Conservation (phyloP, 1,140 invertebrate genomes). For the Condylostylus longicornis region DNA sequence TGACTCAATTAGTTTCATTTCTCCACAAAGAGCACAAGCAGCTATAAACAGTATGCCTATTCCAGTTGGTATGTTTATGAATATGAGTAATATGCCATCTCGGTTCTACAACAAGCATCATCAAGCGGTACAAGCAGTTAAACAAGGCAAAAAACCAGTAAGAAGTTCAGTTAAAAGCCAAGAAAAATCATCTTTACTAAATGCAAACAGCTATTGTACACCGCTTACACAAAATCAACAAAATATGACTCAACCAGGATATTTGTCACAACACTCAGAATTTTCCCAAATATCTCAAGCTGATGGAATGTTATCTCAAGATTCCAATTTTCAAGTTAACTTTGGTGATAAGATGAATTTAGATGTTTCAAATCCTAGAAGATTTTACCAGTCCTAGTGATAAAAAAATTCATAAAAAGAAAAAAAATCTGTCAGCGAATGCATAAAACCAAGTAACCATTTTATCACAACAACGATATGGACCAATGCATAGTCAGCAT, state of each 20-base stretch:
- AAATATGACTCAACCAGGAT: constrained; percentile 49
- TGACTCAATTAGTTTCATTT: constrained; percentile 88
- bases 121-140: constrained; percentile 36
- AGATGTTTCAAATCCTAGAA: not conserved
- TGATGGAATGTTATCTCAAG: constrained; percentile 86
- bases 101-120: constrained; percentile 70
- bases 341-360: not conserved
- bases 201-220: constrained; percentile 4
- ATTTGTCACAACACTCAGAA: constrained; percentile 65
- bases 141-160: constrained; percentile 12
- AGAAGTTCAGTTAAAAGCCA: not conserved
- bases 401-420: no score
- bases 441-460: no score
- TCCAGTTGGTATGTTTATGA: constrained; percentile 90
- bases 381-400: constrained; percentile 1
- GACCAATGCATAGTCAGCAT: no score
- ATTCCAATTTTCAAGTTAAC: constrained; percentile 46
- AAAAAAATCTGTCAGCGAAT: no score
- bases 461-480: no score
- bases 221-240: constrained; percentile 44
- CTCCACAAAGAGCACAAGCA: constrained; percentile 65
- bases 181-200: not conserved
- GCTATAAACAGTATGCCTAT: constrained; percentile 68
- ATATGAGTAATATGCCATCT: constrained; percentile 77
- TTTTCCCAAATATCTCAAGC: constrained; percentile 82